These are phyloP conservation scores for Ectobius pallidus DNA, from an alignment of 2,888 invertebrate species.

Conservation along the genomic window DNA sequence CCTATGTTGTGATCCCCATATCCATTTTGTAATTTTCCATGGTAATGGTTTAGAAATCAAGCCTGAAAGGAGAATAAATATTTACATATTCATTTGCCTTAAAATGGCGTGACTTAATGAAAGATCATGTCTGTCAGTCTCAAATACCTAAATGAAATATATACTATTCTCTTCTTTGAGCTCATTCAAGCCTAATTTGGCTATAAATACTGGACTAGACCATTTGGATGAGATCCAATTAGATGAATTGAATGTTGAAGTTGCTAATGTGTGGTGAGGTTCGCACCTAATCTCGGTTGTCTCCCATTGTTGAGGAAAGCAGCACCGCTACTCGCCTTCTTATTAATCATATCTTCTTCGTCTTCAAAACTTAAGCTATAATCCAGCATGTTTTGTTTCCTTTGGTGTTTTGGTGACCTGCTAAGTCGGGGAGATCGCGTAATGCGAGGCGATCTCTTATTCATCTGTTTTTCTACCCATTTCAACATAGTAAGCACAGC, in stretches of 20 bases:
- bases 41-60: too few relatives aligned
- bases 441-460: constrained; percentile 47
- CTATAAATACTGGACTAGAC: neutral
- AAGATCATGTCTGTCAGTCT: too few relatives aligned
- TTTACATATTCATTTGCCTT: too few relatives aligned
- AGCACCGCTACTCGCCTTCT: neutral
- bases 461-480: constrained; percentile 53
- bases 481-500: constrained; percentile 54
- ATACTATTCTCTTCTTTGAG: neutral
- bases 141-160: too few relatives aligned
- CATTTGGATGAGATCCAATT: neutral
- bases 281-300: neutral
- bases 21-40: too few relatives aligned
- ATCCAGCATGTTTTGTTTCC: constrained; percentile 34
- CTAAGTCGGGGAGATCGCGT: constrained; percentile 45
- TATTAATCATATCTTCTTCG: neutral
- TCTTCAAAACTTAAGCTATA: constrained; percentile 26
- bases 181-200: neutral
- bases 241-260: too few relatives aligned
- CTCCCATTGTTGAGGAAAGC: neutral
- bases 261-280: too few relatives aligned
- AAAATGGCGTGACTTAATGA: too few relatives aligned
- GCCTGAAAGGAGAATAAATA: too few relatives aligned
- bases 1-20: too few relatives aligned
- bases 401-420: constrained; percentile 44